phyloP scores from a whole-genome alignment of 1,140 invertebrate species.

The Chymomyza costata region DNA sequence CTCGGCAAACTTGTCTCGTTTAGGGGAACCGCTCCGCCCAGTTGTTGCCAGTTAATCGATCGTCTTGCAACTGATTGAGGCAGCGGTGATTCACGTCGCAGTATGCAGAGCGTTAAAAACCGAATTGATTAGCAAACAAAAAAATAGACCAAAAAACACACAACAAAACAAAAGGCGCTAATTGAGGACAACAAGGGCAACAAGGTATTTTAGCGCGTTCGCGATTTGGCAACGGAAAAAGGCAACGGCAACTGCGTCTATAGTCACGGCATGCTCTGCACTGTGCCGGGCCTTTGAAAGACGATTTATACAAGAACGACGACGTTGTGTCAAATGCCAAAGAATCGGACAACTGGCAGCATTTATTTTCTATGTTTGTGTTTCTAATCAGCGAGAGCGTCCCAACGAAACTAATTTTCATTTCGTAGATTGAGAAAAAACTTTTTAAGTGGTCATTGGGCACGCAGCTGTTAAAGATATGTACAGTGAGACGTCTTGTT shows the following conservation, averaged over 20 bases:
- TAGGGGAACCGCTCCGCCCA: too few species aligned
- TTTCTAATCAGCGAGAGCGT: constrained; percentile 18
- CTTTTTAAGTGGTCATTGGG: too few species aligned
- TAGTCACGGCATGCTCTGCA: not conserved
- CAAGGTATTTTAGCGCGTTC: not conserved
- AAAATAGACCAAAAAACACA: not conserved
- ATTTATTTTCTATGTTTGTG: constrained; percentile 36
- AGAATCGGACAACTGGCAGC: constrained; percentile 38
- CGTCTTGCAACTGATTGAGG: constrained; percentile 74
- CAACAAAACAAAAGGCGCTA: constrained; percentile 33
- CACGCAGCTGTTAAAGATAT: too few species aligned
- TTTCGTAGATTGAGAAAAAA: too few species aligned
- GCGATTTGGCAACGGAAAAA: constrained; percentile 15
- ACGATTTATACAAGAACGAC: not conserved
- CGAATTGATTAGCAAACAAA: not conserved
- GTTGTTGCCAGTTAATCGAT: constrained; percentile 72
- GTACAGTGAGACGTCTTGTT: too few species aligned
- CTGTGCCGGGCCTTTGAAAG: too few species aligned
- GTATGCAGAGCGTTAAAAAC: constrained; percentile 16
- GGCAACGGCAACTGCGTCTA: constrained; percentile 4
- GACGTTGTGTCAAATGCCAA: constrained; percentile 44
- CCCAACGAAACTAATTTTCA: not conserved
- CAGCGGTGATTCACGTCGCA: constrained; percentile 41
- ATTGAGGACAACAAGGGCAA: constrained; percentile 29
- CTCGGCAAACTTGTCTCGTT: not conserved